phyloP scores from a whole-genome alignment of 2,113 vertebrate species.

The Callipepla californica region DNA sequence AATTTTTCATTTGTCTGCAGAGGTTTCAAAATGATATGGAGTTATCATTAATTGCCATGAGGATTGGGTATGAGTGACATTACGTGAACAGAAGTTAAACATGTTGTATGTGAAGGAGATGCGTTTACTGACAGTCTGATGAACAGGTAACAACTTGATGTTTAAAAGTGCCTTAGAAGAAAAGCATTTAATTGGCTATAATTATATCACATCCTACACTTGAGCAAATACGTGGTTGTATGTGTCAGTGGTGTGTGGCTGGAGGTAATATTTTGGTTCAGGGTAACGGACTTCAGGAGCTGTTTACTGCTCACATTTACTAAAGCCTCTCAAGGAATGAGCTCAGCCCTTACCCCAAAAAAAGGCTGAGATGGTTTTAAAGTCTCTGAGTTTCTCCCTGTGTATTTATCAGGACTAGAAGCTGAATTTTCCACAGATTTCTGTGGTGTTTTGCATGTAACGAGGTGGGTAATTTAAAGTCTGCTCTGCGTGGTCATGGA shows the following conservation, averaged over 20 bases:
- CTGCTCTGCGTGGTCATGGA: neutral
- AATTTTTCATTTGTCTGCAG: neutral
- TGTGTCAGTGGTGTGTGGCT: neutral
- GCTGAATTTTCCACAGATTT: neutral
- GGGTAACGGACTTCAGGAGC: neutral
- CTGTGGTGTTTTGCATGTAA: neutral
- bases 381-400: neutral
- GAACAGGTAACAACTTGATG: constrained; percentile 49
- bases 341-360: too few species aligned
- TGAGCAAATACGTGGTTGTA: neutral
- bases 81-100: constrained; percentile 46
- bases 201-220: constrained; percentile 1
- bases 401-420: neutral
- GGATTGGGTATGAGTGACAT: neutral
- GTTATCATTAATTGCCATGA: neutral
- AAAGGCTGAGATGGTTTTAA: too few species aligned
- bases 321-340: too few species aligned
- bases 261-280: neutral
- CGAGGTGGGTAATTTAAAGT: constrained; percentile 41
- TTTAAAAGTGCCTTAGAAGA: constrained; percentile 24
- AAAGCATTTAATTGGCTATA: constrained; percentile 42
- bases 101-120: neutral
- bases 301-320: too few species aligned
- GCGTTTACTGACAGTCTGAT: constrained; percentile 48
- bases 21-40: neutral